Base-by-base conservation (phyloP, 2,113 vertebrate species). In the Lonchura striata region DNA sequence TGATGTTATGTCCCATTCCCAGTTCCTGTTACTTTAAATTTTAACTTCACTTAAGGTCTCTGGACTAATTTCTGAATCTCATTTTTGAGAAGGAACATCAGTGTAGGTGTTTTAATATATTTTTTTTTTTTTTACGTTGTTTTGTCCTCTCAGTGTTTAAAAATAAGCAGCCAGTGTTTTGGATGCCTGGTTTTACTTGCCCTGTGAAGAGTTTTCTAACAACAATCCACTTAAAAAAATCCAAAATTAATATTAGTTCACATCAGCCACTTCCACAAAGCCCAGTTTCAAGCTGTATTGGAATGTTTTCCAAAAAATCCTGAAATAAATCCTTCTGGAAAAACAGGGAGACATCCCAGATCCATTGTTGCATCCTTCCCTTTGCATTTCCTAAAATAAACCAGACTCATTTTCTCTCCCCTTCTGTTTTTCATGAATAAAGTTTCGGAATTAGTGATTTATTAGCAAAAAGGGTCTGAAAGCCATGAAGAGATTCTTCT, bases 351-450 rank as follows among this genome's bases (percentile, higher is more conserved):
- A n/a, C 18, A 2, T 82, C 77, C 70, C 85, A 60, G 46, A 78
- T 23, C 47, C 31, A 22, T 74, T 70, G 66, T 65, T 41, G 18
- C 14, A 15, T 25, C 9, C 22, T 78, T 56, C 57, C 59, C 64
- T 74, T 81, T 20, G 7, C 10, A 18, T 64, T 54, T 54, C 69
- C 70, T 37, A 27, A 90, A 85, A 65, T 52, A 69, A 84, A 87
- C 30, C 70, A 22, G 30, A 14, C 74, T 59, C 1, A 44, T 91
- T 86, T 88, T 82, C 83, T 76, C 69, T 80, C 53, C 37, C 24
- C 15, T 84, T 75, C 81, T 82, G 42, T 60, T 95, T 95, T 89
- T 72, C 41, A 46, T 69, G 63, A 72, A 84, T 86, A 78, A 95
- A 60, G 30, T 82, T 82, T 70, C 3, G 1, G 57, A 94, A 41